Percentiles rank a stretch among this genome's conserved stretches.
Evolutionary conservation across 2,113 vertebrate species (phyloP).

Genomic region (Ictalurus furcatus): DNA sequence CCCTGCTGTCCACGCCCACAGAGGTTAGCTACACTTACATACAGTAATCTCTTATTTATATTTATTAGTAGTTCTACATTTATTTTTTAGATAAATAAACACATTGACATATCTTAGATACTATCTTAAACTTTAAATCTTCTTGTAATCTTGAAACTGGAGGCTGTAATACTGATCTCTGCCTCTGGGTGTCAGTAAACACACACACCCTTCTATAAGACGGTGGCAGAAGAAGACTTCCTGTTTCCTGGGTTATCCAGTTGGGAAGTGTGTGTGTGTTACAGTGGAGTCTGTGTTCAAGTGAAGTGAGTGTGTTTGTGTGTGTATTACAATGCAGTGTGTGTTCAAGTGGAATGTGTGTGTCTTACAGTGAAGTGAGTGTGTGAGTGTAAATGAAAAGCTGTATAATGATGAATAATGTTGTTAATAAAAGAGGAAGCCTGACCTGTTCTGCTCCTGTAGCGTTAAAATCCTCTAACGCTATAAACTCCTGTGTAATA

Average conservation of each 20-base stretch:
- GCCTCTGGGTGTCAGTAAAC: constrained; percentile 11
- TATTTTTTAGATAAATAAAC: too few species aligned
- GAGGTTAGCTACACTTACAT: too few species aligned
- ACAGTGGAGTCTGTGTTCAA: too few species aligned
- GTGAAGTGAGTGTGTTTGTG: too few species aligned
- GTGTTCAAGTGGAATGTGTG: too few species aligned
- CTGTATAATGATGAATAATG: background rate
- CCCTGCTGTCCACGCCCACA: too few species aligned
- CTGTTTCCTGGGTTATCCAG: background rate
- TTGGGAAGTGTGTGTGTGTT: background rate
- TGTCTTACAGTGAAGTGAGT: background rate
- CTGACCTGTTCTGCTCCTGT: constrained; percentile 63
- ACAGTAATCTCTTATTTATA: too few species aligned
- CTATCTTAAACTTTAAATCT: too few species aligned
- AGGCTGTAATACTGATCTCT: background rate
- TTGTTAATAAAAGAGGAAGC: background rate
- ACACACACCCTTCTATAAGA: background rate
- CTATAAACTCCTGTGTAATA: constrained; percentile 56
- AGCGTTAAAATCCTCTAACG: constrained; percentile 59
- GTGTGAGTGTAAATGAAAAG: background rate
- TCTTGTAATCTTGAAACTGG: background rate
- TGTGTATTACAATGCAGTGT: too few species aligned
- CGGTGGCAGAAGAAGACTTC: background rate
- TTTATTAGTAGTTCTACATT: too few species aligned
- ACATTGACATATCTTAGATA: too few species aligned